Base-by-base conservation (phyloP, 2,113 vertebrate species). In the Taxidea taxus region DNA sequence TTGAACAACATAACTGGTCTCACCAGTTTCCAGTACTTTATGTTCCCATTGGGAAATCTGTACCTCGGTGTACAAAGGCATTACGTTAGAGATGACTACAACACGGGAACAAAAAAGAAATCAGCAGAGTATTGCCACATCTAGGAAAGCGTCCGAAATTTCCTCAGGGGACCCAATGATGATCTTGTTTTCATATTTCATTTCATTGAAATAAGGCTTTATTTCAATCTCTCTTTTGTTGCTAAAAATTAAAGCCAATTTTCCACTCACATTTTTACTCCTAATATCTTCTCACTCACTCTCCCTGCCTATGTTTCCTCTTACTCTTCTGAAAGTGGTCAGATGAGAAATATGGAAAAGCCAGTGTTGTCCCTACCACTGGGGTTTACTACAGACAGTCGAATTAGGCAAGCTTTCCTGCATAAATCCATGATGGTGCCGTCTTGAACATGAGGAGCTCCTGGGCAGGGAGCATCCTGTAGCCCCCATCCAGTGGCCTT, bases 31-130 rank as follows among this genome's bases (percentile, higher is more conserved):
- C 5, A 62, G 92, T 29, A 93, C 34, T 56, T 93, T 49, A 23
- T 23, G 87, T 56, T 88, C 84, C 56, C 23, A 39, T 34, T 82
- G 87, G 74, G 92, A 93, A 95, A 85, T 87, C 47, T 62, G 56
- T 44, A 75, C 78, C n/a, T 87, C 21, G 7, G 37, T 72, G 18
- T 44, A 74, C 0, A 1, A 80, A 92, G 58, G 20, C 62, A 75
- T 82, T 91, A 34, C 23, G 2, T 49, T 49, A 84, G 62, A 60
- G 54, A 90, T 62, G 78, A 94, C 66, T 34, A 0, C 6, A 78
- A n/a, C 5, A 87, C 47, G 78, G 51, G 66, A 89, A 83, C 31
- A 11, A 68, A 87, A 56, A 2, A 89, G 82, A 84, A 75, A 56
- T 44, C 29, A 75, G 34, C 60, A 54, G 37, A 42, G 9, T 25